phyloP scores from a whole-genome alignment of 1,140 invertebrate species.

The Popillia japonica region DNA sequence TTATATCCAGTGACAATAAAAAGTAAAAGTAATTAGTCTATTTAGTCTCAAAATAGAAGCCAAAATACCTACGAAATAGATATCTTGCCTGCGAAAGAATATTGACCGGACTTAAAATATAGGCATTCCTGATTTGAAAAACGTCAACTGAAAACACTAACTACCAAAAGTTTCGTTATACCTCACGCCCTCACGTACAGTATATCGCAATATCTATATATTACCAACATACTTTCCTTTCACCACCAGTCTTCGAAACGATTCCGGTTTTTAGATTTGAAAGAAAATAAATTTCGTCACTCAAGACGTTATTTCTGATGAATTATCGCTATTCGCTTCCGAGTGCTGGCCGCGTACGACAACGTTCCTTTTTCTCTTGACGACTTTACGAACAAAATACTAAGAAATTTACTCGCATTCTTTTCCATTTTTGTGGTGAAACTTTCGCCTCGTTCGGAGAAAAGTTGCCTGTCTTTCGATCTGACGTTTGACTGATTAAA shows the following conservation, averaged over 20 bases:
- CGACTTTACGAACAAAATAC: conserved; percentile 1
- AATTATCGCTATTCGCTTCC: not conserved
- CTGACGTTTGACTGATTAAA: not conserved
- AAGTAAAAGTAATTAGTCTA: no score
- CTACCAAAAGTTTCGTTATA: not conserved
- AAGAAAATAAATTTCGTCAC: not conserved
- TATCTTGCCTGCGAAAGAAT: not conserved
- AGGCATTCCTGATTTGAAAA: not conserved
- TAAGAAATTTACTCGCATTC: not conserved
- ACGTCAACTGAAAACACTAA: not conserved
- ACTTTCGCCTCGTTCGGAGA: not conserved
- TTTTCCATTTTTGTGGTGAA: not conserved
- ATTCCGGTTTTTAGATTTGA: not conserved
- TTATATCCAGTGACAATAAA: no score
- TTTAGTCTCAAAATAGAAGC: not conserved
- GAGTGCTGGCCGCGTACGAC: not conserved
- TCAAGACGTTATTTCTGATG: not conserved
- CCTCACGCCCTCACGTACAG: not conserved
- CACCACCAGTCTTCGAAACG: not conserved
- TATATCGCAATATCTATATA: no score
- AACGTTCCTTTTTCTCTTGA: not conserved
- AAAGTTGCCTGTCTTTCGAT: not conserved
- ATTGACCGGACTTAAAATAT: not conserved
- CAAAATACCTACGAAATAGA: not conserved
- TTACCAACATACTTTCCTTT: no score